Conservation (phyloP, 2,797 vertebrate genomes). For the Propithecus deckenii region DNA sequence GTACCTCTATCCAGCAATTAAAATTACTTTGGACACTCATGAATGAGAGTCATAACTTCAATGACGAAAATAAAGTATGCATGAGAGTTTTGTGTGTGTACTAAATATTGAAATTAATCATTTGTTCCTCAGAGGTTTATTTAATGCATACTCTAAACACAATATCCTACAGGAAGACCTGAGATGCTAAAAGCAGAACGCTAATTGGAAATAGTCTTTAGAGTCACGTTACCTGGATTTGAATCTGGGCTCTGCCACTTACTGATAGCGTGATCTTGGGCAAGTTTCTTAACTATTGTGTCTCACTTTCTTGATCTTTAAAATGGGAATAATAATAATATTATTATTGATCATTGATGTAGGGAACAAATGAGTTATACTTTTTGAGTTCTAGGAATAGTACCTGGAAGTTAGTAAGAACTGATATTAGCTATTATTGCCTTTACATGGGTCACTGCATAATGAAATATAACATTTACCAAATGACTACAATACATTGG, state of each 20-base stretch:
- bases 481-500: background rate
- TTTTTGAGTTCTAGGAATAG: background rate
- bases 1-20: background rate
- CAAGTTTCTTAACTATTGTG: background rate
- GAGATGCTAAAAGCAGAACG: background rate
- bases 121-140: background rate
- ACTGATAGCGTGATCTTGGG: background rate
- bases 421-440: background rate
- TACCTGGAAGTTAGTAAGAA: background rate
- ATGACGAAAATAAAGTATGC: background rate
- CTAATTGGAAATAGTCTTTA: background rate
- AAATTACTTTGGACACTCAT: background rate
- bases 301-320: background rate
- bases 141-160: background rate
- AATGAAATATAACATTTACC: background rate
- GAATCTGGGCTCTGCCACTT: background rate
- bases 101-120: background rate
- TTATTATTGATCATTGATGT: background rate
- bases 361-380: background rate
- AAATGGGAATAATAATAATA: slow-evolving; percentile 24
- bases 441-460: background rate
- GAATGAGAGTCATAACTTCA: background rate
- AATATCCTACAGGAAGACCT: background rate
- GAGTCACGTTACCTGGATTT: background rate
- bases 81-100: background rate